Base-by-base conservation (phyloP, 2,888 invertebrate genomes). In the Erebia aethiops region DNA sequence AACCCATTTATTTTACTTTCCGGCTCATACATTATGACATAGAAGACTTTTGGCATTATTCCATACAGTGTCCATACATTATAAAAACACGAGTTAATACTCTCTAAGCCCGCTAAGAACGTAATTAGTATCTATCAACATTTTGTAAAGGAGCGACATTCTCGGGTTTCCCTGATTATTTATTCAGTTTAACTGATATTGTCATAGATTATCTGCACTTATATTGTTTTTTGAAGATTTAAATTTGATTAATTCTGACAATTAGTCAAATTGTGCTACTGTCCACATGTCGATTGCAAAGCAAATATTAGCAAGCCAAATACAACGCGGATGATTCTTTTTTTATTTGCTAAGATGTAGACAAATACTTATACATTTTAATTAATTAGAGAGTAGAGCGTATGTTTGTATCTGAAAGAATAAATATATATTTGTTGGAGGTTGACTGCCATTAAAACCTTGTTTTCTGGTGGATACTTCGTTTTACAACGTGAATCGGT, bases 101-200 rank as follows among this genome's bases (percentile, higher is more conserved):
- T 63, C 41, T 8, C 57, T 63, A 72, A 72, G 46, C 57, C 62
- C 1, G 43, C 11, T 67, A 69, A 71, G 69, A 52, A 54, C 49
- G 49, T 69, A 69, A 67, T 70, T 72, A 67, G 58, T 69, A 69
- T 58, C 46, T 69, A 58, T 69, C 62, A 69, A 51, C 11, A 52
- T 58, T 67, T 62, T 58, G 41, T 46, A 62, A 66, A 63, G 69
- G 16, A 56, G 62, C 66, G 51, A 58, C 64, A 69, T 65, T 69
- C 64, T 56, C 18, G 67, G 63, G 43, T 62, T 56, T 67, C 46
- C 41, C 58, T 61, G 61, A 71, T 63, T 72, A 69, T 66, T 61
- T 69, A 65, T 62, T 61, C 49, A 57, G 62, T 69, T 61, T 49
- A 51, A 51, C 58, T 68, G 51, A 54, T 60, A 60, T 68, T 64